Conservation (phyloP, 2,888 invertebrate genomes). For the Drosophila cognata region DNA sequence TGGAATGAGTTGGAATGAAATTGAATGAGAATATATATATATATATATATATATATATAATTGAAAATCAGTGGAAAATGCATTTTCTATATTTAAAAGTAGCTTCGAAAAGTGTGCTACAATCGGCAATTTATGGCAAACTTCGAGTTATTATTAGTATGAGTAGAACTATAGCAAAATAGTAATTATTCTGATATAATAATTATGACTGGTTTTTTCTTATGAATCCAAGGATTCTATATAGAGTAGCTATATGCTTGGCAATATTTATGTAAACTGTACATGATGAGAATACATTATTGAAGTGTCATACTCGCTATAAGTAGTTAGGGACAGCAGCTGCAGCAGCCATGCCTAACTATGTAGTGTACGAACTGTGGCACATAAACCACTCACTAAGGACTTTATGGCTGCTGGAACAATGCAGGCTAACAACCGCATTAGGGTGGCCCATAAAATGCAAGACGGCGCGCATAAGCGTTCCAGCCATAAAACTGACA, state of each 20-base stretch:
- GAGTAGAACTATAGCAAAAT: too few relatives aligned
- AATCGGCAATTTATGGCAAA: neutral
- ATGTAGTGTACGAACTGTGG: conserved; percentile 26
- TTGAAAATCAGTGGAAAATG: neutral
- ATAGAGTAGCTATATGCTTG: neutral
- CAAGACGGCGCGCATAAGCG: conserved; percentile 11
- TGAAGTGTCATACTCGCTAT: neutral
- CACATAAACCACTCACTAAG: conserved; percentile 52
- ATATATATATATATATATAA: neutral
- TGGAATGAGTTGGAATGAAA: neutral
- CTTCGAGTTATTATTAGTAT: neutral
- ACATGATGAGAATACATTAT: too few relatives aligned
- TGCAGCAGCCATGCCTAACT: conserved; percentile 43
- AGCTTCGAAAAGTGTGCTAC: neutral
- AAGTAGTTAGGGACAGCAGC: conserved; percentile 40
- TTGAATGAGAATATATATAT: neutral
- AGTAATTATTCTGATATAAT: too few relatives aligned
- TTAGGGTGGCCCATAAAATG: conserved; percentile 55
- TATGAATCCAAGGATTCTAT: neutral
- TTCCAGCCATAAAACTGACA: conserved; percentile 54
- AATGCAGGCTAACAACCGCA: conserved; percentile 47
- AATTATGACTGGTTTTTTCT: too few relatives aligned
- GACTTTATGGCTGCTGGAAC: conserved; percentile 42
- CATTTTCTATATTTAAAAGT: neutral
- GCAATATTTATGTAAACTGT: neutral